Conservation (phyloP, 2,113 vertebrate species). For the Synchiropus splendidus region DNA sequence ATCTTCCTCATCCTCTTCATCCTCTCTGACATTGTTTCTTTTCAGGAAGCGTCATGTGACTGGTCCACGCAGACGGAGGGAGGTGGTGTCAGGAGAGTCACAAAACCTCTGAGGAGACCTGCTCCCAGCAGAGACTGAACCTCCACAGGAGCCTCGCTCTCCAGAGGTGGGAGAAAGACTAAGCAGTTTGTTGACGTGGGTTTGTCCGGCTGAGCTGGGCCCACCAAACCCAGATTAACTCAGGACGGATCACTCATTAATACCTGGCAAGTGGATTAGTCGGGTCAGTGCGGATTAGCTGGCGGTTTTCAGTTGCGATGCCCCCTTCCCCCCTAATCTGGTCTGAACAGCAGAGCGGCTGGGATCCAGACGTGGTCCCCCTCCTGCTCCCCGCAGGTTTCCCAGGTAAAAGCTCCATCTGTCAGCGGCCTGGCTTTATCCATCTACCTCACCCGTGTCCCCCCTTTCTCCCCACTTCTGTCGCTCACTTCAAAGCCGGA, state of each 20-base stretch:
- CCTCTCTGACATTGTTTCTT: not conserved
- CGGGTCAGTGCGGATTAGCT: conserved; percentile 34
- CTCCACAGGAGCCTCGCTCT: not conserved
- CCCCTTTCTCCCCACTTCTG: not conserved
- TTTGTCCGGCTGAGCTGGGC: not conserved
- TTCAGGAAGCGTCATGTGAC: not conserved
- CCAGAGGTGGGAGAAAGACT: not conserved
- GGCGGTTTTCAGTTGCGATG: conserved; percentile 28
- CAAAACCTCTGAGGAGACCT: no score
- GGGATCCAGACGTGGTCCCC: conserved; percentile 10
- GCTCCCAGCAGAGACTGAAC: no score
- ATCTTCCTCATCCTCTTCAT: not conserved
- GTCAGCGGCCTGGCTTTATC: conserved; percentile 5
- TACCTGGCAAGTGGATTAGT: conserved; percentile 41
- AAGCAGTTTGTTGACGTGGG: conserved; percentile 1
- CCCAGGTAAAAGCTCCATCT: conserved; percentile 1
- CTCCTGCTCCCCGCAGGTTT: not conserved
- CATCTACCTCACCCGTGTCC: not conserved
- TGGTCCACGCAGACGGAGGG: not conserved
- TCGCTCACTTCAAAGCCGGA: conserved; percentile 23
- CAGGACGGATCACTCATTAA: conserved; percentile 37
- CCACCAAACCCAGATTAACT: conserved; percentile 34
- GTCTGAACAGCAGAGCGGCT: conserved; percentile 23
- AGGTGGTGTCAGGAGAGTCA: no score
- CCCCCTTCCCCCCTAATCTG: conserved; percentile 32